These are phyloP conservation scores for Amaurobius ferox DNA, from an alignment of 2,888 invertebrate genomes.

Conservation along the genomic window DNA sequence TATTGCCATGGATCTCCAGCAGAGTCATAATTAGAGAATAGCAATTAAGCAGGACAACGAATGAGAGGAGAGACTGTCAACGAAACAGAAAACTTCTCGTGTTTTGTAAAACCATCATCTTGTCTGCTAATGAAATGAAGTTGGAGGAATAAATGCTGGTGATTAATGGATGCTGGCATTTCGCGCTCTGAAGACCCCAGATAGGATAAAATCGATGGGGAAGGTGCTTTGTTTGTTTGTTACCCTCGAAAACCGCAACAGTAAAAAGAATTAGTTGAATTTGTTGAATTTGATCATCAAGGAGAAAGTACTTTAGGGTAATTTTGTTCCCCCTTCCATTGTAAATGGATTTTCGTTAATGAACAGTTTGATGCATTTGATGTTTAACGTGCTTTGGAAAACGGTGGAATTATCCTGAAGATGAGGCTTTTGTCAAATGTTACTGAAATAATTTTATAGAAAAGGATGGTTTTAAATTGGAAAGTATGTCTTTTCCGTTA, in stretches of 20 bases:
- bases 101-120: slow-evolving; percentile 3
- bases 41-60: slow-evolving; percentile 36
- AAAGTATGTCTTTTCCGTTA: too few species aligned
- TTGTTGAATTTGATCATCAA: not conserved
- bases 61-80: slow-evolving; percentile 34
- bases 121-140: slow-evolving; percentile 61
- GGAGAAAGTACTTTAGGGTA: not conserved
- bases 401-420: not conserved
- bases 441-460: not conserved
- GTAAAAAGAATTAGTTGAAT: not conserved
- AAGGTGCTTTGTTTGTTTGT: not conserved
- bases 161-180: slow-evolving; percentile 36
- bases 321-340: not conserved
- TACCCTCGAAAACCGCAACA: not conserved
- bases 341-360: slow-evolving; percentile 18
- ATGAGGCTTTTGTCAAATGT: not conserved
- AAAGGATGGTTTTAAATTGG: too few species aligned
- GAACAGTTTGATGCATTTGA: slow-evolving; percentile 4
- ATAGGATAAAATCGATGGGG: not conserved
- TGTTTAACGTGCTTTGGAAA: not conserved
- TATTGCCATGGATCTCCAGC: not conserved
- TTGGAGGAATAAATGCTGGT: slow-evolving; percentile 21
- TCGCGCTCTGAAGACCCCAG: not conserved
- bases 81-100: slow-evolving; percentile 23
- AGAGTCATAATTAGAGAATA: slow-evolving; percentile 4